A percentile compares a stretch with the other conserved stretches of the same genome.
phyloP scores from a whole-genome alignment of 2,888 invertebrate genomes.

The Nomada flava region DNA sequence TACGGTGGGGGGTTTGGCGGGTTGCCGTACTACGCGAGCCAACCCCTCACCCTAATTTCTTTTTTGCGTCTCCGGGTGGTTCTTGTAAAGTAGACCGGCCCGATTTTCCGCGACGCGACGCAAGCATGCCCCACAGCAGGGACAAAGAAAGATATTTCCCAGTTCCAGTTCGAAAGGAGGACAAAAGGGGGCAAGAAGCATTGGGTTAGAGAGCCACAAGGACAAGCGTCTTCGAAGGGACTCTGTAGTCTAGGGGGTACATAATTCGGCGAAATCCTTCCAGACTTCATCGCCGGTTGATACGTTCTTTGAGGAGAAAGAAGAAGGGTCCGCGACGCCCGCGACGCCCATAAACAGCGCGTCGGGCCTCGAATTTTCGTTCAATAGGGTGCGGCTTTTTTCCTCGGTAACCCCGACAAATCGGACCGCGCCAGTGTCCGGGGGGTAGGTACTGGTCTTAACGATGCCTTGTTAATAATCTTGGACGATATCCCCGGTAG shows the following conservation, averaged over 20 bases:
- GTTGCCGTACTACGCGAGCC: constrained; percentile 40
- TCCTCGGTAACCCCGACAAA: constrained; percentile 64
- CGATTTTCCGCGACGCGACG: constrained; percentile 52
- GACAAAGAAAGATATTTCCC: constrained; percentile 58
- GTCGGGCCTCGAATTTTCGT: constrained; percentile 67
- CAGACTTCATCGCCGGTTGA: constrained; percentile 23
- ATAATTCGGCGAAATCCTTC: constrained; percentile 61
- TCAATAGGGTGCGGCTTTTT: constrained; percentile 67
- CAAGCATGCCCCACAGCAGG: constrained; percentile 31
- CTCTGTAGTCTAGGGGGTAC: not conserved
- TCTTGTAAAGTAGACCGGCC: constrained; percentile 60
- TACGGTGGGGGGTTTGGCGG: not conserved
- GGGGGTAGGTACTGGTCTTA: constrained; percentile 73
- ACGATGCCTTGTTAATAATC: constrained; percentile 83
- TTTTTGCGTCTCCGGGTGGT: constrained; percentile 3
- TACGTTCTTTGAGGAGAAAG: constrained; percentile 30
- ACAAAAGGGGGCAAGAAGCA: constrained; percentile 4
- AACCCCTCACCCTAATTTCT: constrained; percentile 13
- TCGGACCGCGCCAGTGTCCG: constrained; percentile 52
- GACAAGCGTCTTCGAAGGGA: constrained; percentile 8
- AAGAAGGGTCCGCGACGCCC: constrained; percentile 50
- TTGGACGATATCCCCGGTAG: constrained; percentile 73
- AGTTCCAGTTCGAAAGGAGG: constrained; percentile 30
- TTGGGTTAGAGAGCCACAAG: constrained; percentile 28
- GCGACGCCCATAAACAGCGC: constrained; percentile 60